Conservation (phyloP, 2,888 invertebrate genomes). For the Drosophila meridionalis region DNA sequence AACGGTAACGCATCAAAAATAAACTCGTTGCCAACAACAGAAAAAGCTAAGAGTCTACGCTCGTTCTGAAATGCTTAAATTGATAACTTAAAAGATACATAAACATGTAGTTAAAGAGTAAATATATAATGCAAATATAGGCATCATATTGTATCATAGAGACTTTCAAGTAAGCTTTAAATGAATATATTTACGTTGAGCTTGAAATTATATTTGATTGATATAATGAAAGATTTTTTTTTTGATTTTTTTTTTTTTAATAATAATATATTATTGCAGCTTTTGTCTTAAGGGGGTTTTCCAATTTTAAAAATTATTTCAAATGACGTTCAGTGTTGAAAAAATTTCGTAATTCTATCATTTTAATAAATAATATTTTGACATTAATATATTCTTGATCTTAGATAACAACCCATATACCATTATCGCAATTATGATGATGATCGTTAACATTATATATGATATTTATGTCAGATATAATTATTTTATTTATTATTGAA, state of each 20-base stretch:
- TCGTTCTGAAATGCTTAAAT: not conserved
- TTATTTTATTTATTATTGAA: too few species aligned
- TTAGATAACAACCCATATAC: too few species aligned
- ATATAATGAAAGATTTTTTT: too few species aligned
- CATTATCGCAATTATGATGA: not conserved
- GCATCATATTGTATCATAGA: too few species aligned
- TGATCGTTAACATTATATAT: not conserved
- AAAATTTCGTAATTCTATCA: too few species aligned
- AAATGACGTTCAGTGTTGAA: too few species aligned
- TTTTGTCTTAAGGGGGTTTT: too few species aligned
- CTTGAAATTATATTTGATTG: not conserved
- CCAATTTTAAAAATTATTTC: too few species aligned
- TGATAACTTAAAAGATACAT: not conserved
- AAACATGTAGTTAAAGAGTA: not conserved
- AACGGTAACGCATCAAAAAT: not conserved
- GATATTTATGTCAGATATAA: not conserved
- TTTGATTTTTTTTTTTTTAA: not conserved
- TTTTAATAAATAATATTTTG: too few species aligned
- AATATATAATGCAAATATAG: not conserved
- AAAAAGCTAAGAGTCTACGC: not conserved
- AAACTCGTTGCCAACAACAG: constrained; percentile 34
- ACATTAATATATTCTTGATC: too few species aligned
- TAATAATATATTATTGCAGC: too few species aligned
- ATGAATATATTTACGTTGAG: not conserved
- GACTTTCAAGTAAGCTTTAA: too few species aligned